A percentile compares a stretch with the other conserved stretches of the same genome.
Evolutionary conservation across 2,797 vertebrate species (phyloP).

Genomic region (Rhynchotus rufescens): DNA sequence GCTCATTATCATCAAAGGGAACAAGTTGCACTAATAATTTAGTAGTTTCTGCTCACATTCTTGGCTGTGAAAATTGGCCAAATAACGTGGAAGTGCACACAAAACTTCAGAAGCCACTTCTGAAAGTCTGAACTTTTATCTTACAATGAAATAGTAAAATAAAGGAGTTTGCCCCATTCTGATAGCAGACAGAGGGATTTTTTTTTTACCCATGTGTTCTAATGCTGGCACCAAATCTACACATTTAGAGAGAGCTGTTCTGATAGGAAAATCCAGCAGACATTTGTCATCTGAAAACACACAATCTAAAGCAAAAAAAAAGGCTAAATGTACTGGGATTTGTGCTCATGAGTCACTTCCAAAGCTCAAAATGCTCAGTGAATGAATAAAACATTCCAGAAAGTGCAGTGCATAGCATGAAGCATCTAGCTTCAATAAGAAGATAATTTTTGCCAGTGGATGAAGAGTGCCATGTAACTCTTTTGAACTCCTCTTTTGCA

Average conservation of each 20-base stretch:
- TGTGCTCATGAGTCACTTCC: conserved; percentile 49
- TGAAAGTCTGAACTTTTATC: not conserved
- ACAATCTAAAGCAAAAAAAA: not conserved
- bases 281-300: not conserved
- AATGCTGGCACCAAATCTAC: not conserved
- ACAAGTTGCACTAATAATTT: not conserved
- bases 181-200: not conserved
- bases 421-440: conserved; percentile 1
- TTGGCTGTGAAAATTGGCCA: not conserved
- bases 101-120: not conserved
- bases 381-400: conserved; percentile 63
- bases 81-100: not conserved
- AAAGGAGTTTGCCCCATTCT: not conserved
- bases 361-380: conserved; percentile 42
- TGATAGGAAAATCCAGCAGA: not conserved
- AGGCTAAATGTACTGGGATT: conserved; percentile 25
- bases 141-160: not conserved
- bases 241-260: not conserved
- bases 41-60: not conserved
- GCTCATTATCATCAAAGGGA: not conserved
- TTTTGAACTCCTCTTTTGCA: conserved; percentile 16
- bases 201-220: not conserved
- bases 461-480: not conserved
- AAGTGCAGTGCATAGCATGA: not conserved
- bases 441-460: not conserved